These are phyloP conservation scores for Labeo calbasu DNA, from an alignment of 2,797 vertebrate species.

Conservation along the genomic window DNA sequence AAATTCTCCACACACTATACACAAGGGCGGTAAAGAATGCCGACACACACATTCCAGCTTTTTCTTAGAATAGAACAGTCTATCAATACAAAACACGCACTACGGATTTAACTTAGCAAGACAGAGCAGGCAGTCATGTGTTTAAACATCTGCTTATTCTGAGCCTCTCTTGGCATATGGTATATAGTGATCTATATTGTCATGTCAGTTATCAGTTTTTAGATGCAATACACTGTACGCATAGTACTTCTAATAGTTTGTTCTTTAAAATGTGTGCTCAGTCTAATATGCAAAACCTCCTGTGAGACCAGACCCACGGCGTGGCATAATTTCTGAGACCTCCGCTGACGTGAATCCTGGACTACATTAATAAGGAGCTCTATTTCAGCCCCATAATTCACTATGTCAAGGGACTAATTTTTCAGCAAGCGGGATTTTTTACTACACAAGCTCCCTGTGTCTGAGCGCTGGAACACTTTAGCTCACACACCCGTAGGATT, in stretches of 20 bases:
- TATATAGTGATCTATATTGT: background rate
- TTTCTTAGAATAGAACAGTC: slow-evolving; percentile 10
- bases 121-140: background rate
- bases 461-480: slow-evolving; percentile 49
- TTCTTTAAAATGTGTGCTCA: slow-evolving; percentile 28
- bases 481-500: slow-evolving; percentile 28
- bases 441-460: slow-evolving; percentile 69
- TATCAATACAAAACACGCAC: slow-evolving; percentile 14
- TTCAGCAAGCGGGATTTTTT: slow-evolving; percentile 43
- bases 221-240: background rate
- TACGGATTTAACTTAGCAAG: background rate
- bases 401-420: slow-evolving; percentile 44
- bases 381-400: slow-evolving; percentile 47
- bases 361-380: slow-evolving; percentile 53
- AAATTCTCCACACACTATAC: slow-evolving; percentile 33
- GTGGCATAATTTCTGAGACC: slow-evolving; percentile 45
- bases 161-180: background rate
- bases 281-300: slow-evolving; percentile 41
- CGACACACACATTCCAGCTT: background rate
- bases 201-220: background rate
- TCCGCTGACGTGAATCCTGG: slow-evolving; percentile 37
- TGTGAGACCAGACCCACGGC: slow-evolving; percentile 39
- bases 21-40: slow-evolving; percentile 18
- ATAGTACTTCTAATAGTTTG: background rate
- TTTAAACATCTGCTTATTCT: background rate